Base-by-base conservation (phyloP, 2,797 vertebrate species). In the Natrix natrix region DNA sequence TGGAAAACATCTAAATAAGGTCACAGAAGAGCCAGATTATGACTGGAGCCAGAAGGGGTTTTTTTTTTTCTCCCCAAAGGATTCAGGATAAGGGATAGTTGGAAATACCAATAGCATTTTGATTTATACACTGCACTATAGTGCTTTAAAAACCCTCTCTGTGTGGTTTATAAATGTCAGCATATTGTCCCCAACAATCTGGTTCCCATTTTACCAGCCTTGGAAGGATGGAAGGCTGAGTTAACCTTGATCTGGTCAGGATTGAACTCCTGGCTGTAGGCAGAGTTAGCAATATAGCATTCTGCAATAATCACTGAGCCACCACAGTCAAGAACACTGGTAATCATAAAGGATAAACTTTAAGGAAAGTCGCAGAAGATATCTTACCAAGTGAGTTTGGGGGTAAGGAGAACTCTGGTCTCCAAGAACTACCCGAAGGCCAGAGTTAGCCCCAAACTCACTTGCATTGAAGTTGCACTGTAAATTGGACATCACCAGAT, bases 291-390 rank as follows among this genome's bases (percentile, higher is more conserved):
- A 61, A 61, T 10, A 61, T 26, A 61, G 59, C 22, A 24, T 61
- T 69, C 66, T 32, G 48, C 48, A 52, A 52, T 52, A 69, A 69
- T 13, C 66, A 32, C n/a, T 69, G 13, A 5, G 5, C 13, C 13
- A 32, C 28, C 13, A 69, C n/a, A 5, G 16, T 69, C 20, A 32
- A 52, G 2, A 59, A n/a, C 0, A 1, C n/a, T 24, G 92, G 4
- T 92, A 78, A 91, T 57, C 78, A 90, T 92, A 86, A 87, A 69
- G 63, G 12, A 48, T 88, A 48, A 43, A 92, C 54, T n/a, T 96
- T 93, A 93, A 59, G n/a, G 86, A 94, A 92, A 63, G 94, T 17
- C 7, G 16, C 37, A 94, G 48, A 59, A 32, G 20, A 59, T 74
- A 59, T 92, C 60, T 87, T 69, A 32, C 66, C n/a, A 69, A 69